These are phyloP conservation scores for Ctenopoma multispine DNA, from an alignment of 2,797 vertebrate genomes.

Conservation along the genomic window DNA sequence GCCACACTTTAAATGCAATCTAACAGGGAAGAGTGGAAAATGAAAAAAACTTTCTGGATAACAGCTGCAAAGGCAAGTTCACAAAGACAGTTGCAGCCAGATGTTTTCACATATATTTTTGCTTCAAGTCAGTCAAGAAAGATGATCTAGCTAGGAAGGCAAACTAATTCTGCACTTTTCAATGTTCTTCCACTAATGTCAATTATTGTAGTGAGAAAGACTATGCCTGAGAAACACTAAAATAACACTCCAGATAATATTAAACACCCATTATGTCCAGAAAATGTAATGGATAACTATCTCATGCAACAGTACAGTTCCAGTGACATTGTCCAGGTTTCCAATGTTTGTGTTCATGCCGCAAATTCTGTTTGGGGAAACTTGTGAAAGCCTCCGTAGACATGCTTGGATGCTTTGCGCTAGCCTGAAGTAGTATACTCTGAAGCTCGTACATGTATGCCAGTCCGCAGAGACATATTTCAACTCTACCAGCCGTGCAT, in stretches of 20 bases:
- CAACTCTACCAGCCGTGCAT: slow-evolving; percentile 58
- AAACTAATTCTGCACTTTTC: slow-evolving; percentile 4
- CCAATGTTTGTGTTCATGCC: not conserved
- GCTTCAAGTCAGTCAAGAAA: slow-evolving; percentile 6
- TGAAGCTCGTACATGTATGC: slow-evolving; percentile 30
- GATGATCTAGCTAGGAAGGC: slow-evolving; percentile 7
- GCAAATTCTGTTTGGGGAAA: not conserved
- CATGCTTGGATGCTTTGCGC: slow-evolving; percentile 7
- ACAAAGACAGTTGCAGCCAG: slow-evolving; percentile 6
- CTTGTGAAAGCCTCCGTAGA: not conserved
- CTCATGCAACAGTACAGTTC: not conserved
- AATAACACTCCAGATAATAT: not conserved
- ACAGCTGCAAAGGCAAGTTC: not conserved
- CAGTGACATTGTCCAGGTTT: not conserved
- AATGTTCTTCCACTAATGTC: slow-evolving; percentile 8
- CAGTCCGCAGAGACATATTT: slow-evolving; percentile 49
- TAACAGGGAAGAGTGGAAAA: slow-evolving; percentile 10
- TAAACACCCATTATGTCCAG: not conserved
- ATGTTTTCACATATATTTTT: slow-evolving; percentile 16
- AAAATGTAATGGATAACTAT: not conserved
- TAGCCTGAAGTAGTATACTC: slow-evolving; percentile 5
- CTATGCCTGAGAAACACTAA: slow-evolving; percentile 3
- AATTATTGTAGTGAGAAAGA: not conserved
- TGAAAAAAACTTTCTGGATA: slow-evolving; percentile 2
- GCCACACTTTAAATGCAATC: not conserved